Conservation (phyloP, 1,140 invertebrate genomes). For the Uloborus diversus region DNA sequence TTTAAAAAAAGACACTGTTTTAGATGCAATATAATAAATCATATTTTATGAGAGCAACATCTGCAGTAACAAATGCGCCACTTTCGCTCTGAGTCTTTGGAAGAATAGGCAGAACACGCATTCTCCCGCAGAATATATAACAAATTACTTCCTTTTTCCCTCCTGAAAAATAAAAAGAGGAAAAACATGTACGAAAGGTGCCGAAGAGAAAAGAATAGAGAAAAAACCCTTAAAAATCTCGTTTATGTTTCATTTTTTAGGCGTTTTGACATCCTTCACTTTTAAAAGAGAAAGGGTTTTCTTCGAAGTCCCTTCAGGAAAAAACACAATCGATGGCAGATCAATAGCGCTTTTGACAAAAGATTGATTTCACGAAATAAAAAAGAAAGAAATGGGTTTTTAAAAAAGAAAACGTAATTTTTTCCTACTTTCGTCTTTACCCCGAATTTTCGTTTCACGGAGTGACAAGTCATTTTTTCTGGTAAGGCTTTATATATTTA, state of each 20-base stretch:
- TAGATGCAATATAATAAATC: too few relatives aligned
- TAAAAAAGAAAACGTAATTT: not conserved
- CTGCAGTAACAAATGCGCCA: too few relatives aligned
- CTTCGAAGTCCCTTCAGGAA: not conserved
- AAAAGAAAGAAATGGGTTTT: slow-evolving; percentile 21
- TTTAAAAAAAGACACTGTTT: too few relatives aligned
- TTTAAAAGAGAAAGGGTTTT: not conserved
- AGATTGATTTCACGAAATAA: slow-evolving; percentile 30
- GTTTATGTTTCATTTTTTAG: slow-evolving; percentile 32
- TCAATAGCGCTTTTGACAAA: slow-evolving; percentile 38
- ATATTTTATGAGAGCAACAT: too few relatives aligned
- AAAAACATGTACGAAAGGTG: too few relatives aligned
- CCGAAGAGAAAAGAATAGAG: not conserved
- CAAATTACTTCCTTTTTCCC: slow-evolving; percentile 11
- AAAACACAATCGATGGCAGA: slow-evolving; percentile 22
- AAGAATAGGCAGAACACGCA: not conserved
- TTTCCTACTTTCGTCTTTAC: not conserved
- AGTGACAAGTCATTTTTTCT: slow-evolving; percentile 36
- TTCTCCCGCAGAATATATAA: not conserved
- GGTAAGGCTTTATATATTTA: slow-evolving; percentile 12
- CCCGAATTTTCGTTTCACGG: slow-evolving; percentile 14
- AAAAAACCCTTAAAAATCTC: slow-evolving; percentile 26
- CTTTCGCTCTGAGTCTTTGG: not conserved
- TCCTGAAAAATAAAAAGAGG: not conserved
- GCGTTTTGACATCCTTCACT: slow-evolving; percentile 8